Evolutionary conservation across 2,113 vertebrate species (phyloP), one percentile per base, ranked within the genome.

Genomic region (Climacteris rufus): DNA sequence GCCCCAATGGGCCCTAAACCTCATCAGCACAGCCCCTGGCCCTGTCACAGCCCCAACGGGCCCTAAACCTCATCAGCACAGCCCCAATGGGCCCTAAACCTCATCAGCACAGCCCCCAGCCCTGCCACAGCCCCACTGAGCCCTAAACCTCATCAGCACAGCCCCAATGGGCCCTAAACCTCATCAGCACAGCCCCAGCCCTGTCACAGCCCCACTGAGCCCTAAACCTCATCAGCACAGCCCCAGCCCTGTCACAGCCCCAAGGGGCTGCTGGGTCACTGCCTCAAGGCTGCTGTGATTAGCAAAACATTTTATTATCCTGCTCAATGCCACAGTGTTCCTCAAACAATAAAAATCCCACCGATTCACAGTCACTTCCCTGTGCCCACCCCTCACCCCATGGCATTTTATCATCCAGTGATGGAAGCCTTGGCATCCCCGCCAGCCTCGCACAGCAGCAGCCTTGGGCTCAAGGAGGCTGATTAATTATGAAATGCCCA

Each of bases 351-450:
- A n/a, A 40, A 89, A 95, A 50, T 10, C 60, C 39, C 76, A 63
- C 54, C 80, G 18, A 13, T 39, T 70, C 8, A 28, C 60, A 68
- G 74, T 24, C 24, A 33, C 21, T 30, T 18, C 33, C 3, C 42
- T 31, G 63, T 0, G 0, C 40, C 39, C 6, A 1, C 9, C 53
- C 69, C 86, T 63, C 0, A 0, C 30, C 39, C 33, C 68, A 54
- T 0, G 10, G 30, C 27, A 16, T 57, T 91, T 82, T 42, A 74
- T 45, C 9, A 0, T 31, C 42, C 2, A 0, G 57, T 1, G 0
- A 30, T 40, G 35, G 49, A 45, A 87, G 42, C 54, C 45, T 39
- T 37, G 37, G 54, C 3, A 42, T 3, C 30, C 33, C 52, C 74
- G 77, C 68, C 75, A 85, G 4, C 28, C 75, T 10, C 23, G 0